A percentile compares a stretch with the other conserved stretches of the same genome.
Conservation (phyloP, 2,888 invertebrate genomes). For the Drosophila mercatorum region DNA sequence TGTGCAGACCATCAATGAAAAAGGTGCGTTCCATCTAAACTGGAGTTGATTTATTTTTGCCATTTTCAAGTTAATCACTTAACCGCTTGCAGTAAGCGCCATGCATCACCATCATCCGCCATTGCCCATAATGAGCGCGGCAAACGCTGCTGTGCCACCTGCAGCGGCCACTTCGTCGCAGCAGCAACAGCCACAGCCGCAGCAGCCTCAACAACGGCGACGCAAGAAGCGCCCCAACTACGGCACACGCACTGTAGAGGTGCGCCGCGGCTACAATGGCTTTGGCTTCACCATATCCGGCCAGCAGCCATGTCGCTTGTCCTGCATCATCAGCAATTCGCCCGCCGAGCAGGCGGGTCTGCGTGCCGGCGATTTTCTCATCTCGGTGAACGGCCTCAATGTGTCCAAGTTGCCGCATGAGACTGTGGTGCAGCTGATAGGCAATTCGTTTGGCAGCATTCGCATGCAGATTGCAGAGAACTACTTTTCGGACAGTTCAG, state of each 20-base stretch:
- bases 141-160: constrained; percentile 25
- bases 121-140: constrained; percentile 58
- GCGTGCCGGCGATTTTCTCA: constrained; percentile 95
- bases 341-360: constrained; percentile 96
- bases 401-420: constrained; percentile 97
- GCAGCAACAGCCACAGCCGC: constrained; percentile 58
- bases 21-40: constrained; percentile 56
- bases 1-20: constrained; percentile 65
- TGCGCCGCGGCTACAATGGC: constrained; percentile 93
- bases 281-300: constrained; percentile 99
- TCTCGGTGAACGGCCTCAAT: constrained; percentile 95
- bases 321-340: constrained; percentile 95
- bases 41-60: constrained; percentile 18
- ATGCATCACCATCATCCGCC: constrained; percentile 82
- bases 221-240: constrained; percentile 88
- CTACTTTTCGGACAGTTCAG: constrained; percentile 93
- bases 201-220: constrained; percentile 85
- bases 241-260: constrained; percentile 88
- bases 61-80: constrained; percentile 14
- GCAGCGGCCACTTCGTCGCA: constrained; percentile 7
- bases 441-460: constrained; percentile 92
- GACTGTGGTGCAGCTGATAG: constrained; percentile 95
- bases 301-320: constrained; percentile 97
- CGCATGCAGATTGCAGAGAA: constrained; percentile 94
- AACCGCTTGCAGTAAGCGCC: constrained; percentile 40